These are phyloP conservation scores for Cataglyphis hispanica DNA, from an alignment of 1,140 invertebrate genomes.

Conservation along the genomic window DNA sequence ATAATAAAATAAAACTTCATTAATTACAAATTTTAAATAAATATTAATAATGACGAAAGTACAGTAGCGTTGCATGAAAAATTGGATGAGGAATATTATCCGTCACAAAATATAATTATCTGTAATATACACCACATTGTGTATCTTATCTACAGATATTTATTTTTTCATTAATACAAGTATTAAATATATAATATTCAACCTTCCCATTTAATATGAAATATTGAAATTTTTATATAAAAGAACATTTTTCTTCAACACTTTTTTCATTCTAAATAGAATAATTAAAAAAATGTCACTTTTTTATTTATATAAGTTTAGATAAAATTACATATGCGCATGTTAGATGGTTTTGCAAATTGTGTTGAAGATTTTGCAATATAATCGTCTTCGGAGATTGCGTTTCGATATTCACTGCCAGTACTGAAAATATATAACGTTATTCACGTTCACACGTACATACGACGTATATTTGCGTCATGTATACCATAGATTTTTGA, in stretches of 20 bases:
- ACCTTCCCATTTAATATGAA: neutral
- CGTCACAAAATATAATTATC: neutral
- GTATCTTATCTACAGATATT: neutral
- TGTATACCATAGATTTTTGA: too few species aligned
- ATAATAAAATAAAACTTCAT: slow-evolving; percentile 1
- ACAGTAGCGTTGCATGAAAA: neutral
- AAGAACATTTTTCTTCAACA: neutral
- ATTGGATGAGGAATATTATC: neutral
- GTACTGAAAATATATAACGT: too few species aligned
- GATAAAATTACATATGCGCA: neutral
- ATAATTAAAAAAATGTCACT: neutral
- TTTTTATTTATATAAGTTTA: slow-evolving; percentile 8
- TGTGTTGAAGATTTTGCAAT: neutral
- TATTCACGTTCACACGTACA: too few species aligned
- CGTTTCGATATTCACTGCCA: too few species aligned
- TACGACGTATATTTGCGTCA: too few species aligned
- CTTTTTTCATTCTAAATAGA: neutral
- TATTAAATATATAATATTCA: slow-evolving; percentile 10
- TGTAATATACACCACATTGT: neutral
- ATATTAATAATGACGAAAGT: slow-evolving; percentile 11
- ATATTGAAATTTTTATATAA: neutral
- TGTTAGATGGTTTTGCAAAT: neutral
- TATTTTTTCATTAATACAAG: neutral
- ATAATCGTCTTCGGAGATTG: slow-evolving; percentile 6
- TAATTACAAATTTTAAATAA: slow-evolving; percentile 4